A percentile compares a stretch with the other conserved stretches of the same genome.
Evolutionary conservation across 2,888 invertebrate genomes (phyloP).

Genomic region (Glaucopsyche alexis): DNA sequence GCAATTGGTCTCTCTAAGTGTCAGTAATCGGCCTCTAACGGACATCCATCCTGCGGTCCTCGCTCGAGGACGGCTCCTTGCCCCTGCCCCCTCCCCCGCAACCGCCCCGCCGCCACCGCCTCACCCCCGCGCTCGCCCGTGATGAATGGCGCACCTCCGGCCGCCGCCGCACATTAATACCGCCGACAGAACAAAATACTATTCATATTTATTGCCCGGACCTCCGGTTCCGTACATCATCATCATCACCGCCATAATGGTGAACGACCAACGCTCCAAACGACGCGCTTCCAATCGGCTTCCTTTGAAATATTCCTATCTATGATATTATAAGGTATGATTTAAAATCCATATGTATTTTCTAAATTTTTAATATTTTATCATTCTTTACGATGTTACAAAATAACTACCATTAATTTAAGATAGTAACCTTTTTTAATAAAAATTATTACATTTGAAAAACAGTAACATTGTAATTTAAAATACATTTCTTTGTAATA

Average conservation of each 20-base stretch:
- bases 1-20: not conserved
- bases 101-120: too few relatives aligned
- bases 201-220: constrained; percentile 19
- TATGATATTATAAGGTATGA: too few relatives aligned
- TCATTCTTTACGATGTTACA: too few relatives aligned
- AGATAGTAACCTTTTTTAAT: too few relatives aligned
- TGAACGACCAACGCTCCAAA: too few relatives aligned
- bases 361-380: too few relatives aligned
- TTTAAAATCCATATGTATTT: too few relatives aligned
- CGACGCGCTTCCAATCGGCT: not conserved
- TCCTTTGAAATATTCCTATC: too few relatives aligned
- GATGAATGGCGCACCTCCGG: constrained; percentile 21
- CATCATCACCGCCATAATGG: not conserved
- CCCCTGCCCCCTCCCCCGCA: not conserved
- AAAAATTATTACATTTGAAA: too few relatives aligned
- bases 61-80: not conserved
- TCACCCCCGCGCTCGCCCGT: not conserved
- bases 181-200: constrained; percentile 24
- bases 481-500: not conserved
- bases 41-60: not conserved
- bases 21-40: not conserved
- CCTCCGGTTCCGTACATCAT: not conserved
- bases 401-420: too few relatives aligned
- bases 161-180: constrained; percentile 24
- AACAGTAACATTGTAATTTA: too few relatives aligned